A percentile compares a stretch with the other conserved stretches of the same genome.
Evolutionary conservation across 2,113 vertebrate genomes (phyloP).

Genomic region (Coreoperca whiteheadi): DNA sequence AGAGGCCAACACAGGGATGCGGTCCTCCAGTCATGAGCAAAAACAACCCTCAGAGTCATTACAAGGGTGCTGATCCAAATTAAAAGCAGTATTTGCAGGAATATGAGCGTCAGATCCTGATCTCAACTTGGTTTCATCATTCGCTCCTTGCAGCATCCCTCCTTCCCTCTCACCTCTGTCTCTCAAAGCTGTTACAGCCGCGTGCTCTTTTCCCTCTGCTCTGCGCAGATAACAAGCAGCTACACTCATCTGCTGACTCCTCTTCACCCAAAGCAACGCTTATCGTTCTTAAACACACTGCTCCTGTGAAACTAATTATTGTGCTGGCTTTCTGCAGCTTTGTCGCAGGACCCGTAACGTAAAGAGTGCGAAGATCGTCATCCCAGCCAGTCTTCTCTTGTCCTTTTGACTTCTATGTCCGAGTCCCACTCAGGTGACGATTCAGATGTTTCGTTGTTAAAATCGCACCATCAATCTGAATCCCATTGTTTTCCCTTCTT

Average conservation of each 20-base stretch:
- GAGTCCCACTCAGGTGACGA: slow-evolving; percentile 15
- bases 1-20: neutral
- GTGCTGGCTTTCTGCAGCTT: slow-evolving; percentile 52
- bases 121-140: slow-evolving; percentile 46
- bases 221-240: slow-evolving; percentile 70
- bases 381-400: slow-evolving; percentile 12
- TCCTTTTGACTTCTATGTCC: slow-evolving; percentile 36
- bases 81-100: slow-evolving; percentile 30
- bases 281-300: slow-evolving; percentile 77
- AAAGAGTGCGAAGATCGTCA: slow-evolving; percentile 30
- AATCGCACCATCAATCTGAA: neutral
- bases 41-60: slow-evolving; percentile 9
- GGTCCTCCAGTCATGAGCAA: neutral
- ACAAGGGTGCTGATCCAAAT: slow-evolving; percentile 13
- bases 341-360: slow-evolving; percentile 35
- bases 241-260: slow-evolving; percentile 68
- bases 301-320: slow-evolving; percentile 76
- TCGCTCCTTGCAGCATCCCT: slow-evolving; percentile 32
- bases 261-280: slow-evolving; percentile 70
- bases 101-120: slow-evolving; percentile 36
- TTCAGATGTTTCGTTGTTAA: slow-evolving; percentile 8
- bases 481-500: neutral
- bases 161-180: slow-evolving; percentile 37
- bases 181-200: slow-evolving; percentile 65
- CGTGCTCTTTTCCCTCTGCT: slow-evolving; percentile 58